These are phyloP conservation scores for Cephus pygmeus DNA, from an alignment of 2,888 invertebrate genomes.

Conservation along the genomic window DNA sequence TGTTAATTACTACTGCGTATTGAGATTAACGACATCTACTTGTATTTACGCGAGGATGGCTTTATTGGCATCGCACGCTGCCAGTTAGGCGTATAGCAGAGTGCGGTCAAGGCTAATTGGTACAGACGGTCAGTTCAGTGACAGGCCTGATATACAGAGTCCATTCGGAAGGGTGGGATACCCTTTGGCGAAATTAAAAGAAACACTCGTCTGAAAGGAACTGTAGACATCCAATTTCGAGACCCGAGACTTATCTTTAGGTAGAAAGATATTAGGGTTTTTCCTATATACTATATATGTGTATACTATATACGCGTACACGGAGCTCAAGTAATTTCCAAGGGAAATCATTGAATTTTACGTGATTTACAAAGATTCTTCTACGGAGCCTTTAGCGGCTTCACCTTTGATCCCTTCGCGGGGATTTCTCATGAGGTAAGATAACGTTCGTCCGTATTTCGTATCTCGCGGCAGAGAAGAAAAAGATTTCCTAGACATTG, in stretches of 20 bases:
- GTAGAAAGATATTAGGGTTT: not conserved
- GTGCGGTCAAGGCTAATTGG: conserved; percentile 16
- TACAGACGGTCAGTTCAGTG: conserved; percentile 17
- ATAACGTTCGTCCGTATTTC: not conserved
- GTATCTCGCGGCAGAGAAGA: not conserved
- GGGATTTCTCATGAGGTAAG: not conserved
- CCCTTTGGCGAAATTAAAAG: conserved; percentile 5
- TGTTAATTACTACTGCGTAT: conserved; percentile 41
- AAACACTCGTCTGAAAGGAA: not conserved
- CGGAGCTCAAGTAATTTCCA: not conserved
- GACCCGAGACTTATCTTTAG: not conserved
- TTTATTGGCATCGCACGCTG: conserved; percentile 36
- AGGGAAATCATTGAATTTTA: not conserved
- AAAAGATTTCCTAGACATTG: not conserved
- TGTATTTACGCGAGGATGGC: conserved; percentile 37
- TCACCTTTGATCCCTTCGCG: not conserved
- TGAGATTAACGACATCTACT: conserved; percentile 46
- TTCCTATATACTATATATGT: not conserved
- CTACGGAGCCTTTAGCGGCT: not conserved
- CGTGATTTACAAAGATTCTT: not conserved
- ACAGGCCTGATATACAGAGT: conserved; percentile 9
- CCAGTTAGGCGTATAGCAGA: not conserved
- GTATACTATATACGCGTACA: not conserved
- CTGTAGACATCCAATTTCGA: not conserved
- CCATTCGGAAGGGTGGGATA: not conserved